Evolutionary conservation across 2,888 invertebrate species (phyloP), one percentile per base, ranked within the genome.

Genomic region (Scaptomyza caliginosa): DNA sequence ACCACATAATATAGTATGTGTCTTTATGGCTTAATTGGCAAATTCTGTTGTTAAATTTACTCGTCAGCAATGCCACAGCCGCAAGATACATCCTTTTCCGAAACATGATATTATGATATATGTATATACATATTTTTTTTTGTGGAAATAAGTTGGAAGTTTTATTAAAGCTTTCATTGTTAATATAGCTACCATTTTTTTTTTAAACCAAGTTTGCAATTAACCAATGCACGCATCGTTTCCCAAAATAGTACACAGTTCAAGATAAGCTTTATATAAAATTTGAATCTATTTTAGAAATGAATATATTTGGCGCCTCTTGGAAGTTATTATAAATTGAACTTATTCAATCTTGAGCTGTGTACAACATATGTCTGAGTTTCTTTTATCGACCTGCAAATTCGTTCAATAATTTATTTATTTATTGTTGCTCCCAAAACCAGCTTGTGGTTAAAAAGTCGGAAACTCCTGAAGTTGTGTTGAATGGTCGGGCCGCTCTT

Each of bases 401-500:
- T 48, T 4, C 57, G 8, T 46, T 45, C 3, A 50, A 55, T 81
- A 74, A 81, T 51, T 66, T 48, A 28, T 4, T 7, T 0, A 0
- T 28, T 48, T 39, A 46, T n/a, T 40, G n/a, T 68, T 81, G 54
- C 21, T 59, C 28, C 65, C 45, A 55, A 52, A 42, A 24, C 19
- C 86, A 93, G 93, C 92, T 93, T 56, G 93, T 93, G 78, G 92
- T 93, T 68, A 93, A 93, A 80, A 93, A 93, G 80, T 92, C 93
- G 0, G 93, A 93, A 77, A 83, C 86, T 21, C 92, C 94, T 16
- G 93, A 93, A 59, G 88, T 94, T 74, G 95, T 97, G 70, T 92
- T 97, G 45, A 95, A 95, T 83, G 97, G 97, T 19, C 93, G 96
- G 52, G 96, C 95, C 87, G 97, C 97, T 3, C 91, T 96, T n/a